Base-by-base conservation (phyloP, 2,888 invertebrate genomes). In the Prenolepis imparis region DNA sequence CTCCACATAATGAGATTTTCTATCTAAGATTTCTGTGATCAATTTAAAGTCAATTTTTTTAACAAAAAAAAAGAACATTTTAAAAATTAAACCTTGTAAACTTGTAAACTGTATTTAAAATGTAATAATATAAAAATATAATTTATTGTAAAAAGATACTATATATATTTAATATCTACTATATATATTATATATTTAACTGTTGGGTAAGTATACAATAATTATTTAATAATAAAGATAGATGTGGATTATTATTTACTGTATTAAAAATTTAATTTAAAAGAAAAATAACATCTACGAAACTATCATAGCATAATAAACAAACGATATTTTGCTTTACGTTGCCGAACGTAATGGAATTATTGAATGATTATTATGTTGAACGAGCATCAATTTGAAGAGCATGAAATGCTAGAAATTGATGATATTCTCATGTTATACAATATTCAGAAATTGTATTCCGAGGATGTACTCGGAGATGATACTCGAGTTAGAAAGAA, bases 351-450 rank as follows among this genome's bases (percentile, higher is more conserved):
- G 24, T 28, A 28, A 28, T 28, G 28, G 41, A 67, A 67, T 67
- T 77, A 77, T 77, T 28, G 12, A 41, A 36, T n/a, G 28, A 77
- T 77, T 41, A 77, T 64, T 4, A 12, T 24, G 41, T 44, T 44
- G 11, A 55, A 15, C 15, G 48, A 36, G 2, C 21, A 55, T 28
- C 9, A 18, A 11, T 11, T 44, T 66, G n/a, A 77, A 57, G 41
- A 24, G 66, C 32, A 5, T 11, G n/a, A n/a, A n/a, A n/a, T n/a
- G 44, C 36, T 75, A 39, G 39, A 66, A 55, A 77, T n/a, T 77
- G 55, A 77, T 77, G 18, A 12, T 12, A 67, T 41, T 57, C 28
- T 4, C 67, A n/a, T 41, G 67, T 12, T 52, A 39, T 12, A 36
- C 8, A 36, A 5, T 5, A 57, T 52, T 64, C 2, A 18, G 18